Evolutionary conservation across 64 coral and sea anemone species (phyloP).

Genomic region (Stichodactyla mertensii): DNA sequence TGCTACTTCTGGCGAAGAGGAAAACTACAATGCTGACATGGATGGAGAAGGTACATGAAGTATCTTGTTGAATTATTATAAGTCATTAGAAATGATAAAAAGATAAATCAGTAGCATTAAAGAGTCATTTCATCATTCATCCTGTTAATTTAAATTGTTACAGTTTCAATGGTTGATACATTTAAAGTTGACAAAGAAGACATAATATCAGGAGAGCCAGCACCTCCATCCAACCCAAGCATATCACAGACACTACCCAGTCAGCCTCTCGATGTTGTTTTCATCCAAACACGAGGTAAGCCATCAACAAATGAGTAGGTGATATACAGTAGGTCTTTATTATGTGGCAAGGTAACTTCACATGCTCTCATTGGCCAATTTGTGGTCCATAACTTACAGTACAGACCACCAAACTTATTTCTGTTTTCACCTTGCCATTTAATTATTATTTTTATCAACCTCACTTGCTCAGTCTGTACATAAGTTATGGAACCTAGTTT

Average conservation of each 20-base stretch:
- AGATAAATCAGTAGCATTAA: too few species aligned
- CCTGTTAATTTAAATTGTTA: not conserved
- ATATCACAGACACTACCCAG: slow-evolving; percentile 70
- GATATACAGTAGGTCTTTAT: not conserved
- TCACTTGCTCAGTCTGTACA: too few species aligned
- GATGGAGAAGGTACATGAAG: slow-evolving; percentile 75
- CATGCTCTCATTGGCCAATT: too few species aligned
- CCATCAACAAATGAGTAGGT: not conserved
- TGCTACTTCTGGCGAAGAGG: slow-evolving; percentile 79
- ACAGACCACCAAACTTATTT: too few species aligned
- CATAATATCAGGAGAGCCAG: slow-evolving; percentile 59
- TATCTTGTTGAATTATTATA: not conserved
- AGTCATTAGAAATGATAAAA: too few species aligned
- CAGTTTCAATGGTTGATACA: slow-evolving; percentile 78
- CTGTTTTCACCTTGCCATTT: too few species aligned
- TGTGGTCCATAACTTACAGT: too few species aligned
- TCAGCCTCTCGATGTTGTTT: slow-evolving; percentile 94
- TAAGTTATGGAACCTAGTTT: too few species aligned
- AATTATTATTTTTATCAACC: too few species aligned
- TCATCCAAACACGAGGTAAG: slow-evolving; percentile 93
- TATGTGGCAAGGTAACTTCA: too few species aligned
- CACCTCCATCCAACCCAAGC: slow-evolving; percentile 50
- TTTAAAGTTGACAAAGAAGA: slow-evolving; percentile 98
- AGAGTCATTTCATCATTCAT: not conserved
- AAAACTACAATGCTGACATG: slow-evolving; percentile 91